Evolutionary conservation across 2,113 vertebrate genomes (phyloP), one percentile per base, ranked within the genome.

Genomic region (Syrrhaptes paradoxus): DNA sequence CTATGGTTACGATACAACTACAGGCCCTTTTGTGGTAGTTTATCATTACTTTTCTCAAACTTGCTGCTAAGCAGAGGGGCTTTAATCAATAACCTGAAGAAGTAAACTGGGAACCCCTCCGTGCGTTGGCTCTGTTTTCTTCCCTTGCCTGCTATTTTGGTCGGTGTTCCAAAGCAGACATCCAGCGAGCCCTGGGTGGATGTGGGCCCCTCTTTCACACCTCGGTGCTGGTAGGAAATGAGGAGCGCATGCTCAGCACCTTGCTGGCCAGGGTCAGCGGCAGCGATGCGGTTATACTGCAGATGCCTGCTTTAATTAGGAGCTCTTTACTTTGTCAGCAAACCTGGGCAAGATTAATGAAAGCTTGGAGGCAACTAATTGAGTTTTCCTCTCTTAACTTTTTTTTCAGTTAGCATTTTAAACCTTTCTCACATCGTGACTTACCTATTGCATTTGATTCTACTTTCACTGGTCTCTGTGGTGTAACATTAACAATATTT

Each of bases 301-400:
- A 79, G 80, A 67, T 68, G 25, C 41, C 80, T 91, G 62, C 85
- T 82, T 91, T 96, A 97, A 94, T 94, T 89, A 89, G 73, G 43
- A 92, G 45, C 28, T 61, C 54, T 82, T 89, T 49, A 51, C 62
- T 94, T 86, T 62, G 43, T 59, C 71, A 92, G 67, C 58, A 93
- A 71, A 85, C 46, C 48, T 45, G 15, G 54, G 24, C 28, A 87
- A 85, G 34, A 26, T 12, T 82, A 65, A 73, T 82, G 28, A 79
- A 91, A 81, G 9, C n/a, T 63, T 51, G 22, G 24, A 82, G 36
- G 25, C 49, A 46, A 32, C 24, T 1, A 87, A 49, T 15, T 82
- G 31, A 28, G 34, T 76, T 93, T 93, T 58, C 18, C 6, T 65
- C 49, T 55, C 71, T 49, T 62, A 61, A 55, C 36, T 13, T 67